phyloP scores from a whole-genome alignment of 1,140 invertebrate species.

The Drosophila subpulchrella region DNA sequence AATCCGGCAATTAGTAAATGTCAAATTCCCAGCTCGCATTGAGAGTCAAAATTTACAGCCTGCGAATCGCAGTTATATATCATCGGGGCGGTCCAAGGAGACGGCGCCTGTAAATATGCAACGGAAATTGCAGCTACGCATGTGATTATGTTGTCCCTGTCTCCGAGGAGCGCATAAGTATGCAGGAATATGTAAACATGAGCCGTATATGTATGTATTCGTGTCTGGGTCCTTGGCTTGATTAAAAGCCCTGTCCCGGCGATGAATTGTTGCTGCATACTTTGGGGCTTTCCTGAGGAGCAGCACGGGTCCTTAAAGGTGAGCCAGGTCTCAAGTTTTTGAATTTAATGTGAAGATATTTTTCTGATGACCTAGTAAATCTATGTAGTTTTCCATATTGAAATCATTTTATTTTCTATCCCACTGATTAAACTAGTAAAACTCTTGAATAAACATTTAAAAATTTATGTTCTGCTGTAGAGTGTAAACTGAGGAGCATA shows the following conservation, averaged over 20 bases:
- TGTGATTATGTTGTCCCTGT: conserved; percentile 57
- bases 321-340: neutral
- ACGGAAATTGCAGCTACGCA: conserved; percentile 58
- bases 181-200: conserved; percentile 14
- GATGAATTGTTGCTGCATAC: conserved; percentile 47
- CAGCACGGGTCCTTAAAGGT: conserved; percentile 11
- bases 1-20: conserved; percentile 58
- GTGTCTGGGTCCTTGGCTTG: conserved; percentile 34
- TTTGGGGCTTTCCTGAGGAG: conserved; percentile 10
- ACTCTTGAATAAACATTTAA: too few species aligned
- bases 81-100: conserved; percentile 34
- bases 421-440: too few species aligned
- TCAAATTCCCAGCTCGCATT: conserved; percentile 56
- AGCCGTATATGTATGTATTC: neutral
- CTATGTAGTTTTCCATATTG: too few species aligned
- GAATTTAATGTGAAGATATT: neutral
- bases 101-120: conserved; percentile 55
- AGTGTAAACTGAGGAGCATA: neutral
- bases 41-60: conserved; percentile 70
- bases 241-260: conserved; percentile 44
- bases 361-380: too few species aligned
- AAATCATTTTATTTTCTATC: too few species aligned
- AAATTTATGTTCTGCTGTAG: too few species aligned
- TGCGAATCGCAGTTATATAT: conserved; percentile 44
- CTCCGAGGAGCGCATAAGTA: conserved; percentile 15